Percentiles rank a stretch among this genome's conserved stretches.
Evolutionary conservation across 2,888 invertebrate genomes (phyloP).

Genomic region (Cremastobaeus sp.): DNA sequence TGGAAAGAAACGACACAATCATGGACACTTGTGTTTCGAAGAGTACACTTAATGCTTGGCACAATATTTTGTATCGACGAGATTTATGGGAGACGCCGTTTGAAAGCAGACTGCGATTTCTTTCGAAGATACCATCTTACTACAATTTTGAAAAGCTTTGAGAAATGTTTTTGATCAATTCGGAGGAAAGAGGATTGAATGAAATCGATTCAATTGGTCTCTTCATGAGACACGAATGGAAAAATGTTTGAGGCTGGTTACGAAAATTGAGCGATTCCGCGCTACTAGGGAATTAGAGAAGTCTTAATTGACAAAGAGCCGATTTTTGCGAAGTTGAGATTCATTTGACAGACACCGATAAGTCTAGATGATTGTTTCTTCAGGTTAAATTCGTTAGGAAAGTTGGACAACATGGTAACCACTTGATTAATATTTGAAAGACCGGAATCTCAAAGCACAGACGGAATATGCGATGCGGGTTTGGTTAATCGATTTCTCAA

Average conservation of each 20-base stretch:
- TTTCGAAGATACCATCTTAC: too few species aligned
- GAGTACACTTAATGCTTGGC: constrained; percentile 26
- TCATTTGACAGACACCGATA: too few species aligned
- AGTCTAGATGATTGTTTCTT: constrained; percentile 6
- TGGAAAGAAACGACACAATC: constrained; percentile 23
- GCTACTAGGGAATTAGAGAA: too few species aligned
- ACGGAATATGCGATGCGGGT: constrained; percentile 57
- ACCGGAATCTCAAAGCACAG: constrained; percentile 50
- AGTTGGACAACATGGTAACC: constrained; percentile 38
- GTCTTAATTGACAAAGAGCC: too few species aligned
- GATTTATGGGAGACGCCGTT: constrained; percentile 21
- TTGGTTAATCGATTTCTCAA: constrained; percentile 59
- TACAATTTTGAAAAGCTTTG: too few species aligned
- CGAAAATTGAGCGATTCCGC: too few species aligned
- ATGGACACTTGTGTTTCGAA: constrained; percentile 35
- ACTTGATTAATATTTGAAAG: constrained; percentile 53
- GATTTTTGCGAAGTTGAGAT: too few species aligned
- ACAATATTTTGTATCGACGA: constrained; percentile 32
- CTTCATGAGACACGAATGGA: too few species aligned
- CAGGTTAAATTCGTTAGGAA: constrained; percentile 28
- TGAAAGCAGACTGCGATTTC: constrained; percentile 7
- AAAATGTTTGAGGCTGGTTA: too few species aligned
- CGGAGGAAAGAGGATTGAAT: too few species aligned
- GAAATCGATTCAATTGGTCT: too few species aligned
- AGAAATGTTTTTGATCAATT: too few species aligned